A percentile compares a stretch with the other conserved stretches of the same genome.
phyloP scores from a whole-genome alignment of 2,797 vertebrate genomes.

The Amazonetta brasiliensis region DNA sequence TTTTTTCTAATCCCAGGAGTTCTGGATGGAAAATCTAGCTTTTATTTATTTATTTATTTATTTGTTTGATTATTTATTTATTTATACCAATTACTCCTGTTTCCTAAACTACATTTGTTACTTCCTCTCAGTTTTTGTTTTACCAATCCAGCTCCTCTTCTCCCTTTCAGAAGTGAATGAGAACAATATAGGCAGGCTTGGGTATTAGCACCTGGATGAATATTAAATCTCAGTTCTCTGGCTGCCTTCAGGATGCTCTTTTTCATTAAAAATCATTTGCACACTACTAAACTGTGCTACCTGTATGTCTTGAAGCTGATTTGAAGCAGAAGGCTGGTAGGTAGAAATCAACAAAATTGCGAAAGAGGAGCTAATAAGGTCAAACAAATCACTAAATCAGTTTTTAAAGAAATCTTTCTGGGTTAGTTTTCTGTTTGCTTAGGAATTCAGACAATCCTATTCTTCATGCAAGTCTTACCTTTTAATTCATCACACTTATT shows the following conservation, averaged over 20 bases:
- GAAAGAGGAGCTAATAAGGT: conserved; percentile 50
- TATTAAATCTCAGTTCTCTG: conserved; percentile 12
- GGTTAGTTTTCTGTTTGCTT: conserved; percentile 56
- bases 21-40: not conserved
- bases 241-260: conserved; percentile 6
- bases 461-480: conserved; percentile 53
- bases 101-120: not conserved
- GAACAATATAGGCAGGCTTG: not conserved
- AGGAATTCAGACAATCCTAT: conserved; percentile 51
- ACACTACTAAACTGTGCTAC: not conserved
- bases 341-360: conserved; percentile 27
- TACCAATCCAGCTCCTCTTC: not conserved
- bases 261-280: conserved; percentile 41
- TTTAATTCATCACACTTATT: conserved; percentile 61
- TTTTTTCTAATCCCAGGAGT: not conserved
- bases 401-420: conserved; percentile 37
- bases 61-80: no score
- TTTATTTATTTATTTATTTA: not conserved
- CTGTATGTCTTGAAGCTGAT: not conserved
- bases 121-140: conserved; percentile 15
- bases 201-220: not conserved
- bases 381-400: conserved; percentile 47
- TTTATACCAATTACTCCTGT: not conserved
- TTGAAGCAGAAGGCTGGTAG: not conserved
- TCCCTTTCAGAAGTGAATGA: not conserved